Evolutionary conservation across 2,797 vertebrate genomes (phyloP).

Genomic region (Iguana delicatissima): DNA sequence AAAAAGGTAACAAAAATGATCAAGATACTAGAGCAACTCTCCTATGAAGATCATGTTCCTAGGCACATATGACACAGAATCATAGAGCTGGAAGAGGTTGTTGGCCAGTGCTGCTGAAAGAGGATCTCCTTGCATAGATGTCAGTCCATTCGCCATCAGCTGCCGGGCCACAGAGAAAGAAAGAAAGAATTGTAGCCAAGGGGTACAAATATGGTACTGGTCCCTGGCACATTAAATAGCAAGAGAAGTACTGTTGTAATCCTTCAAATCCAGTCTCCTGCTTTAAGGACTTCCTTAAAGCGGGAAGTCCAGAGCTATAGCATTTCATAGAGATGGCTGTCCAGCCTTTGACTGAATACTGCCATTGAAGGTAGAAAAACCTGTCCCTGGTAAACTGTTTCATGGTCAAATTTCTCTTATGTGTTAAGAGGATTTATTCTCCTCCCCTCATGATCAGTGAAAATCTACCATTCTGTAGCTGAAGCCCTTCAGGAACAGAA

Average conservation of each 20-base stretch:
- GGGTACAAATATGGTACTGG: too few species aligned
- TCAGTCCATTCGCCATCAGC: too few species aligned
- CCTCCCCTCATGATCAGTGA: not conserved
- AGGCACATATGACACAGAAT: not conserved
- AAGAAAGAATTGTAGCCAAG: too few species aligned
- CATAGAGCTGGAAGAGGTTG: not conserved
- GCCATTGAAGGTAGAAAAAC: not conserved
- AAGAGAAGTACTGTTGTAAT: too few species aligned
- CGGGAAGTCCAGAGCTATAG: not conserved
- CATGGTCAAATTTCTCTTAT: not conserved
- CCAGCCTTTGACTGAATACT: not conserved
- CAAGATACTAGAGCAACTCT: not conserved
- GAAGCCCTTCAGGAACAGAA: not conserved
- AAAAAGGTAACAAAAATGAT: not conserved
- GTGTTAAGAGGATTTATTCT: not conserved
- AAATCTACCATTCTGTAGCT: not conserved
- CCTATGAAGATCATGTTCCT: not conserved
- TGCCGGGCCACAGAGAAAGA: too few species aligned
- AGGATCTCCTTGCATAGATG: too few species aligned
- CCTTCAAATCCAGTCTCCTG: too few species aligned
- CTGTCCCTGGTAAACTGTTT: not conserved
- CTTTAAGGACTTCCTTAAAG: not conserved
- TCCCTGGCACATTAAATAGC: too few species aligned
- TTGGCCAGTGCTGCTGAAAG: not conserved
- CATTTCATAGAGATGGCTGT: not conserved